phyloP scores from a whole-genome alignment of 1,140 invertebrate species.

The Cryptotermes secundus region DNA sequence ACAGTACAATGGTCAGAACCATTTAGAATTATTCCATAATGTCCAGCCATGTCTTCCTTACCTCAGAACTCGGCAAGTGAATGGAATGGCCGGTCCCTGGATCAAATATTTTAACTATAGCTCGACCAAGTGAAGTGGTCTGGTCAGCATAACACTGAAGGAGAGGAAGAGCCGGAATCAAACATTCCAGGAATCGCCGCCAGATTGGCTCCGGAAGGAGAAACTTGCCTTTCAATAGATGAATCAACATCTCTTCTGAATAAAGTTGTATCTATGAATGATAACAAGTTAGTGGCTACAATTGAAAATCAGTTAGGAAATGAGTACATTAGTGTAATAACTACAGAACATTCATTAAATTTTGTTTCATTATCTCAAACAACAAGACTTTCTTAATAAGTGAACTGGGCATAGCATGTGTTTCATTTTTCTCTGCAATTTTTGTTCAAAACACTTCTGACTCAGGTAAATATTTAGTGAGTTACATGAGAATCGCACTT shows the following conservation, averaged over 20 bases:
- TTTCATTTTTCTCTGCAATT: too few species aligned
- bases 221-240: slow-evolving; percentile 60
- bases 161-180: slow-evolving; percentile 57
- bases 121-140: slow-evolving; percentile 52
- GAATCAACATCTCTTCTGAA: slow-evolving; percentile 59
- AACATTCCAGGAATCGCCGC: slow-evolving; percentile 55
- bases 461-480: too few species aligned
- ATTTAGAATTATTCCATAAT: neutral
- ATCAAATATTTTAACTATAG: slow-evolving; percentile 61
- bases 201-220: slow-evolving; percentile 59
- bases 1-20: neutral
- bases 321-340: too few species aligned
- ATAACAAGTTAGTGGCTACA: too few species aligned
- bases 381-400: too few species aligned
- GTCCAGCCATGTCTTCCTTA: neutral
- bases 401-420: too few species aligned
- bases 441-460: too few species aligned
- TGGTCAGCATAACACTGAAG: slow-evolving; percentile 50
- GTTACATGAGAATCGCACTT: too few species aligned
- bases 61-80: neutral
- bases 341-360: too few species aligned
- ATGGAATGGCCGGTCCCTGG: slow-evolving; percentile 46
- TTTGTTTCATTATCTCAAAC: too few species aligned
- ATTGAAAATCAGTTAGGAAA: neutral
- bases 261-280: slow-evolving; percentile 51